A percentile compares a stretch with the other conserved stretches of the same genome.
Conservation (phyloP, 2,888 invertebrate species). For the Synergus gifuensis region DNA sequence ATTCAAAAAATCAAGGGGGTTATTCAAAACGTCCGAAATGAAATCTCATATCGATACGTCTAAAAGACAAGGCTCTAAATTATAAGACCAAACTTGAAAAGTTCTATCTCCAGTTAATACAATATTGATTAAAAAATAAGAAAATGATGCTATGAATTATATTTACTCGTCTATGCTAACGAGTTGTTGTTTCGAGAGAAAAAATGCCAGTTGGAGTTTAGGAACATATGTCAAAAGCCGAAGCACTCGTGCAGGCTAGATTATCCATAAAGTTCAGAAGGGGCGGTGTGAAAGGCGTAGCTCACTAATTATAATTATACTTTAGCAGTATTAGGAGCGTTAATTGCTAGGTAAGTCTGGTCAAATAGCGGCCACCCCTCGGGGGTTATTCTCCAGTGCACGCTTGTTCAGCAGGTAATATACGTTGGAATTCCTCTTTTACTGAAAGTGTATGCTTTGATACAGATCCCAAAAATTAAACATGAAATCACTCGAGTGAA, state of each 20-base stretch:
- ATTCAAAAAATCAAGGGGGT: not conserved
- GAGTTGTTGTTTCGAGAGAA: not conserved
- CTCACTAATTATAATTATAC: constrained; percentile 77
- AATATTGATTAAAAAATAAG: not conserved
- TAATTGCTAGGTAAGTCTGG: constrained; percentile 76
- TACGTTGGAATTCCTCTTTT: not conserved
- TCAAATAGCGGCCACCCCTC: constrained; percentile 70
- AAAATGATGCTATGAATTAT: not conserved
- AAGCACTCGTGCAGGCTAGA: constrained; percentile 29
- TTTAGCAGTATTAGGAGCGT: constrained; percentile 75
- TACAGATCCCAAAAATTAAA: constrained; percentile 11
- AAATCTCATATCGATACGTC: not conserved
- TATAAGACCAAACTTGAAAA: not conserved
- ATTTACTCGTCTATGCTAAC: not conserved
- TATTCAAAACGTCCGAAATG: not conserved
- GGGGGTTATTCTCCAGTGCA: constrained; percentile 47
- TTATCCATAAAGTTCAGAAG: constrained; percentile 59
- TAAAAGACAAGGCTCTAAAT: not conserved
- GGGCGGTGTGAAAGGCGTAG: constrained; percentile 75
- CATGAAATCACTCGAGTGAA: not conserved
- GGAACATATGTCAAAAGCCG: not conserved
- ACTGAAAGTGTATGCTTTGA: constrained; percentile 33
- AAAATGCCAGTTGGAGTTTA: constrained; percentile 25
- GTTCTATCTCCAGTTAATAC: not conserved
- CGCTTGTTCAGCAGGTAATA: constrained; percentile 38